These are phyloP conservation scores for Enteromius paludinosus DNA, from an alignment of 2,797 vertebrate species.

Conservation along the genomic window DNA sequence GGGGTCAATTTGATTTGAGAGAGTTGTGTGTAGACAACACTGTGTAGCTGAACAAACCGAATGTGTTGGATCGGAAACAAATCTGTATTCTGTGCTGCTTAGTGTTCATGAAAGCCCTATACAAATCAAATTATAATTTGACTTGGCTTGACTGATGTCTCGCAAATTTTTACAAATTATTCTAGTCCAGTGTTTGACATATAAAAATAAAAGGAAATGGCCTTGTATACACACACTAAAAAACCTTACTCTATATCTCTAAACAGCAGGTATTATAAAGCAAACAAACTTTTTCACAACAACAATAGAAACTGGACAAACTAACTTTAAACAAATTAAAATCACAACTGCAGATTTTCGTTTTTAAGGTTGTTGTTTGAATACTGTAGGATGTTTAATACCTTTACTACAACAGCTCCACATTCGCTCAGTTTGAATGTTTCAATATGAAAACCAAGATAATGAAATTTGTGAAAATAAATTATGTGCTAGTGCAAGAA, in stretches of 20 bases:
- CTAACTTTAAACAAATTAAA: constrained; percentile 88
- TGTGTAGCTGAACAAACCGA: constrained; percentile 41
- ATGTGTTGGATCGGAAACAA: constrained; percentile 60
- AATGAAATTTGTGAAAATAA: constrained; percentile 72
- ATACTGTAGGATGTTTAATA: constrained; percentile 83
- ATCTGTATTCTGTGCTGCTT: constrained; percentile 73
- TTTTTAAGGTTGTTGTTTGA: constrained; percentile 89
- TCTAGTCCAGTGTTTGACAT: constrained; percentile 99
- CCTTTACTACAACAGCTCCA: constrained; percentile 82
- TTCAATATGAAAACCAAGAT: constrained; percentile 64
- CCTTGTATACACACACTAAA: constrained; percentile 74
- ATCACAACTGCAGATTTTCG: constrained; percentile 90
- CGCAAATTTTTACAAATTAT: constrained; percentile 82
- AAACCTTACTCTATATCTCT: constrained; percentile 92
- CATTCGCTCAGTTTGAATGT: constrained; percentile 73
- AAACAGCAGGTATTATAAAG: constrained; percentile 99
- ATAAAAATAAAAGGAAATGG: constrained; percentile 89
- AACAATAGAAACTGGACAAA: constrained; percentile 18
- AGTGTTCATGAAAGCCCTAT: constrained; percentile 55
- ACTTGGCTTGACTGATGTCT: constrained; percentile 60
- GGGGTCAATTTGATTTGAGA: neutral
- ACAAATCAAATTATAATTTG: constrained; percentile 21
- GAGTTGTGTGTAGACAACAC: constrained; percentile 33
- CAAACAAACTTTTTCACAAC: constrained; percentile 85
- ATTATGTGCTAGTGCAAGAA: constrained; percentile 74